A percentile compares a stretch with the other conserved stretches of the same genome.
These are phyloP conservation scores for Halesus radiatus DNA, from an alignment of 1,140 invertebrate species.

Conservation along the genomic window DNA sequence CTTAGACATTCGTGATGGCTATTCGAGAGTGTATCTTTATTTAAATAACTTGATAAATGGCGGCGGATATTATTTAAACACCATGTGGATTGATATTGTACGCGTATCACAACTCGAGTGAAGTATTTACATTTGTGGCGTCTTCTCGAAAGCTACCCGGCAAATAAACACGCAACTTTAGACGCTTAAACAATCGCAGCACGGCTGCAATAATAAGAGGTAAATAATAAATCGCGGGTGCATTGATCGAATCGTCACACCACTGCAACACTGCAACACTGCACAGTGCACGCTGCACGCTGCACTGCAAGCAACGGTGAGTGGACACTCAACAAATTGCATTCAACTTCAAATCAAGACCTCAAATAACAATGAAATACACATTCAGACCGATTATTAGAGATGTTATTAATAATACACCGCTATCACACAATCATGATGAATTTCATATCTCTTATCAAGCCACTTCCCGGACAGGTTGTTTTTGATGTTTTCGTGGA, in stretches of 20 bases:
- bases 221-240: conserved; percentile 8
- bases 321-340: too few relatives aligned
- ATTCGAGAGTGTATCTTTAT: neutral
- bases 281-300: neutral
- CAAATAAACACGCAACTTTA: conserved; percentile 15
- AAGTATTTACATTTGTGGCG: conserved; percentile 12
- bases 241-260: conserved; percentile 13
- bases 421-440: neutral
- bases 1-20: neutral
- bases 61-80: conserved; percentile 9
- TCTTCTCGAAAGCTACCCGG: conserved; percentile 28
- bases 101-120: neutral
- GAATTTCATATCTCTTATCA: conserved; percentile 11
- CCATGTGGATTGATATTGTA: conserved; percentile 9
- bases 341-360: too few relatives aligned
- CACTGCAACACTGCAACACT: neutral
- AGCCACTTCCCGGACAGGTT: conserved; percentile 3
- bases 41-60: neutral
- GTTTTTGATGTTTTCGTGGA: conserved; percentile 6
- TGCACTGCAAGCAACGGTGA: neutral
- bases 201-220: conserved; percentile 37
- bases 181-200: conserved; percentile 21
- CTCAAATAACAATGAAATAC: too few relatives aligned
- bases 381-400: neutral
- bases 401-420: neutral